A percentile compares a stretch with the other conserved stretches of the same genome.
Conservation (phyloP, 2,888 invertebrate genomes). For the Drosophila sordidapex region DNA sequence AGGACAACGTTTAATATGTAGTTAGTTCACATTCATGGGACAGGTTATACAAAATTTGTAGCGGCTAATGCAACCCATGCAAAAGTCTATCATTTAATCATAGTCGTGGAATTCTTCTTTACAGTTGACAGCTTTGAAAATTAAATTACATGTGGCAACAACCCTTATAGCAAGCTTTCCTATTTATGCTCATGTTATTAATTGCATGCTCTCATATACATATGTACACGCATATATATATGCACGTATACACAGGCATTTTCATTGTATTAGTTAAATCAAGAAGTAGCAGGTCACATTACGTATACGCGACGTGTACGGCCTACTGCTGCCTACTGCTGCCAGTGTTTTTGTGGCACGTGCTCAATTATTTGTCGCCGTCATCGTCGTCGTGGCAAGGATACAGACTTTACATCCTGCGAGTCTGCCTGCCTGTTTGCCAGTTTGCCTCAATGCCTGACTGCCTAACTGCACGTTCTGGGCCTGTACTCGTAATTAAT, state of each 20-base stretch:
- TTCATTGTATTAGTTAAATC: constrained; percentile 51
- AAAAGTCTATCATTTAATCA: constrained; percentile 12
- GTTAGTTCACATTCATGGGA: background rate
- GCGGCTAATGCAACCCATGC: background rate
- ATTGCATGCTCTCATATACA: constrained; percentile 55
- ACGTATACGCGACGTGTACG: constrained; percentile 49
- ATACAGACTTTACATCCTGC: constrained; percentile 36
- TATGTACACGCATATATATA: background rate
- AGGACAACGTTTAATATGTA: background rate
- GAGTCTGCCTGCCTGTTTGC: constrained; percentile 4
- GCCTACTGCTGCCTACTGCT: constrained; percentile 15
- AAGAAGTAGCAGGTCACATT: constrained; percentile 60
- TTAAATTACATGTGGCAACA: constrained; percentile 49
- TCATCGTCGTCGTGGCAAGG: constrained; percentile 26
- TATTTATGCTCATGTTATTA: constrained; percentile 65
- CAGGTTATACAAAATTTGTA: background rate
- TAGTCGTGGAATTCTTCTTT: background rate
- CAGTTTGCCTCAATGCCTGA: constrained; percentile 9
- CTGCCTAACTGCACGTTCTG: constrained; percentile 53
- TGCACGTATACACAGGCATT: background rate
- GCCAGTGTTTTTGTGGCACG: constrained; percentile 47
- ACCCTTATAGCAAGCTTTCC: constrained; percentile 35
- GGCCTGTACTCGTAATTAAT: constrained; percentile 67
- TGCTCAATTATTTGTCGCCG: constrained; percentile 66
- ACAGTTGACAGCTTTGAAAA: constrained; percentile 38